These are phyloP conservation scores for Strix aluco DNA, from an alignment of 2,113 vertebrate genomes.

Conservation along the genomic window DNA sequence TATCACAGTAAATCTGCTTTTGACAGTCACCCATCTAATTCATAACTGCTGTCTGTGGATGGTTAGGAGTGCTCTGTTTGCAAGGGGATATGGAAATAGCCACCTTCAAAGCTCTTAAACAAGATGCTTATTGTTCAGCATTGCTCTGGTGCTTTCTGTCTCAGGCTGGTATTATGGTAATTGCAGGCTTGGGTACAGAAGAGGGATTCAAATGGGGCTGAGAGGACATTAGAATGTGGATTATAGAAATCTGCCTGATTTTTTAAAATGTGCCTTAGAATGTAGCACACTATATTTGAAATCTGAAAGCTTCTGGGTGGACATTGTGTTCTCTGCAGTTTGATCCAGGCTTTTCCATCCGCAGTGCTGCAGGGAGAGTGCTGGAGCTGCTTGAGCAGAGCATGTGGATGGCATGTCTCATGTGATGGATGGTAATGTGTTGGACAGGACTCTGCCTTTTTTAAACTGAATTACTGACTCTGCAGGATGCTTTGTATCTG, in stretches of 20 bases:
- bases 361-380: not conserved
- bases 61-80: not conserved
- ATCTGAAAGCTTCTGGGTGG: not conserved
- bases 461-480: not conserved
- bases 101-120: not conserved
- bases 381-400: not conserved
- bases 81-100: not conserved
- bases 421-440: too few relatives aligned
- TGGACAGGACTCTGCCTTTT: not conserved
- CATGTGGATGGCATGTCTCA: not conserved
- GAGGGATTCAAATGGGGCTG: not conserved
- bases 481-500: not conserved
- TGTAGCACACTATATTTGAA: not conserved
- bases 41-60: not conserved
- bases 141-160: not conserved
- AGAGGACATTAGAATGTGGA: not conserved
- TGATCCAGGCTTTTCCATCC: accelerated
- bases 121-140: not conserved
- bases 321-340: not conserved
- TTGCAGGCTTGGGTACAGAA: not conserved
- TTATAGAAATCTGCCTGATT: not conserved
- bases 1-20: not conserved
- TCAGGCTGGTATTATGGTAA: not conserved
- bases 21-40: not conserved
- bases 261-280: not conserved